A percentile compares a stretch with the other conserved stretches of the same genome.
Evolutionary conservation across 2,888 invertebrate species (phyloP).

Genomic region (Anticlea derivata): DNA sequence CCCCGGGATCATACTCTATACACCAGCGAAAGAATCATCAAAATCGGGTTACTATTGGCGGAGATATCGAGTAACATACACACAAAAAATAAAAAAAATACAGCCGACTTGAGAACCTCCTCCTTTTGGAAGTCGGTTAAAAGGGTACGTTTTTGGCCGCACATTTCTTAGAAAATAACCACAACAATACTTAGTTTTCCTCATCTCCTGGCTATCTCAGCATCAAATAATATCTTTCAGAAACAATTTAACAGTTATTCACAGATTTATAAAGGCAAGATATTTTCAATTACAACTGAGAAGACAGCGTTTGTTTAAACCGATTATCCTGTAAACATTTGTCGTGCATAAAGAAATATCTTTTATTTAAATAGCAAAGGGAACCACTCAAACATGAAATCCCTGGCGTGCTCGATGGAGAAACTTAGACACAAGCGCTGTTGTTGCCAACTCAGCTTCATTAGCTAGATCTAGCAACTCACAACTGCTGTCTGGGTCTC

Average conservation of each 20-base stretch:
- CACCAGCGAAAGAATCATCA: no score
- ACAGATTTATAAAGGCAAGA: no score
- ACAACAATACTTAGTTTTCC: conserved; percentile 7
- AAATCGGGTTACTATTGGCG: no score
- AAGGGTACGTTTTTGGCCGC: no score
- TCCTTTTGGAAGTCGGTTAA: no score
- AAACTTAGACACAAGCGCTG: conserved; percentile 48
- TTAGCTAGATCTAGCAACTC: conserved; percentile 9
- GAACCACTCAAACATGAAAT: conserved; percentile 53
- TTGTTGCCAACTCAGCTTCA: conserved; percentile 15
- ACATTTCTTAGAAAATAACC: no score
- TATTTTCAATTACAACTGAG: conserved; percentile 19
- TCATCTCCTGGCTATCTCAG: background rate
- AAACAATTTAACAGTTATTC: conserved; percentile 7
- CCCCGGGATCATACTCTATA: no score
- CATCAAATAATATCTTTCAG: background rate
- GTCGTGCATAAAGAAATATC: conserved; percentile 45
- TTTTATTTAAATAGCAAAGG: conserved; percentile 58
- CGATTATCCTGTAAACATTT: conserved; percentile 35
- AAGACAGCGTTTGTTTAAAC: conserved; percentile 25
- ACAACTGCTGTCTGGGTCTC: background rate
- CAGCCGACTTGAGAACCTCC: no score
- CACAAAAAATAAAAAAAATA: no score
- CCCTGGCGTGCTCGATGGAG: conserved; percentile 46
- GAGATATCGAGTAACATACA: no score